A percentile compares a stretch with the other conserved stretches of the same genome.
These are phyloP conservation scores for Metacarcinus magister DNA, from an alignment of 2,888 invertebrate genomes.

Conservation along the genomic window DNA sequence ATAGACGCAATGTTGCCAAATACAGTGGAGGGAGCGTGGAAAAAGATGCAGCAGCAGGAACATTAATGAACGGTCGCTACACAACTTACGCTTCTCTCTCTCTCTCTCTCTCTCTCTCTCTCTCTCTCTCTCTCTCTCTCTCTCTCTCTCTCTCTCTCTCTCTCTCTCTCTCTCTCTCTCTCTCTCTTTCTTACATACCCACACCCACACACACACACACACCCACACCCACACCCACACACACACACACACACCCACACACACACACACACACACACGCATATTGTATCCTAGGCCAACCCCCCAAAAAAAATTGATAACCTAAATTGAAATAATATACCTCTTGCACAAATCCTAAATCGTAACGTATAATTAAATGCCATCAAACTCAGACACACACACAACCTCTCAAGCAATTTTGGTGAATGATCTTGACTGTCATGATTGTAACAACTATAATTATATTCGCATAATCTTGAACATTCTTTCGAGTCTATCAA, in stretches of 20 bases:
- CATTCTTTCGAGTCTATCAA: background rate
- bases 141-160: background rate
- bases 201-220: too few relatives aligned
- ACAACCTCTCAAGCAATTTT: background rate
- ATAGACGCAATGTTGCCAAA: background rate
- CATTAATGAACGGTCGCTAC: background rate
- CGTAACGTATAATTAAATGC: background rate
- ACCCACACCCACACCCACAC: too few relatives aligned
- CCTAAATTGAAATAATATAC: background rate
- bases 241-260: too few relatives aligned
- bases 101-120: constrained; percentile 2
- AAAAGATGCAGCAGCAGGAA: background rate
- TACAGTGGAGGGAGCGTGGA: background rate
- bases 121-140: constrained; percentile 2
- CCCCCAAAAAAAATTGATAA: background rate
- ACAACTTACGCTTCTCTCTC: background rate
- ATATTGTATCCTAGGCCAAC: background rate
- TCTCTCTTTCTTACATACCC: too few relatives aligned
- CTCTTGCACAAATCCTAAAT: background rate
- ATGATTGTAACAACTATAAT: background rate
- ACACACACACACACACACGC: background rate
- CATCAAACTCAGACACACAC: background rate
- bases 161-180: background rate
- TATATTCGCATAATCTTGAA: background rate
- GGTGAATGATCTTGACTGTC: background rate